Evolutionary conservation across 2,888 invertebrate species (phyloP).

Genomic region (Agonopterix alstromeriana): DNA sequence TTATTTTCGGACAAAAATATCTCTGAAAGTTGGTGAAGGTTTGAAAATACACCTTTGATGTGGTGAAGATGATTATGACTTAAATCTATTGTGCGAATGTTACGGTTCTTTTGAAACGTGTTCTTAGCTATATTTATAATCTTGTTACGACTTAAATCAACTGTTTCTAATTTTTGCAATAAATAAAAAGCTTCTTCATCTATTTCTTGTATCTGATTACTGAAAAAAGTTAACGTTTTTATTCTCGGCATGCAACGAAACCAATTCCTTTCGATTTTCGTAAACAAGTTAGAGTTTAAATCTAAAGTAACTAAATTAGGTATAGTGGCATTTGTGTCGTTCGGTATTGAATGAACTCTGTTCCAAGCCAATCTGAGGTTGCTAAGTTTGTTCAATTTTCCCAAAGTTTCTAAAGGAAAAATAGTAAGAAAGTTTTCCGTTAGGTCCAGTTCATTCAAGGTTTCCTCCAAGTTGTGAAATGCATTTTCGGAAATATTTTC

Average conservation of each 20-base stretch:
- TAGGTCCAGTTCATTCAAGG: conserved; percentile 88
- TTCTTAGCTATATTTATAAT: conserved; percentile 84
- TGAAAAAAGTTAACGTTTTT: conserved; percentile 87
- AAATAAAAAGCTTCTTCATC: conserved; percentile 86
- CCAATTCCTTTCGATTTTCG: conserved; percentile 84
- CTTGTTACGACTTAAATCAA: conserved; percentile 93
- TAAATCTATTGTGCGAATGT: conserved; percentile 88
- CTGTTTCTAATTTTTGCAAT: conserved; percentile 84
- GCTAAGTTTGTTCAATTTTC: conserved; percentile 83
- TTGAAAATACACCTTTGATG: conserved; percentile 88
- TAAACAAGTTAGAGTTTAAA: conserved; percentile 90
- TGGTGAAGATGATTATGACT: conserved; percentile 93
- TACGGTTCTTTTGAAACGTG: conserved; percentile 86
- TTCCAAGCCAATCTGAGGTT: conserved; percentile 88
- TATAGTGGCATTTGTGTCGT: conserved; percentile 82
- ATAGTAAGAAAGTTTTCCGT: conserved; percentile 90
- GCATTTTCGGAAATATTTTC: conserved; percentile 89
- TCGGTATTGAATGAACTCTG: conserved; percentile 86
- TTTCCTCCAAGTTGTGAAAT: conserved; percentile 85
- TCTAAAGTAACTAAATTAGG: conserved; percentile 86
- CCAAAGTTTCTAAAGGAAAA: conserved; percentile 88
- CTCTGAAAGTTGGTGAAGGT: conserved; percentile 87
- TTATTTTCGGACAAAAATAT: conserved; percentile 93
- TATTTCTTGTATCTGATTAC: conserved; percentile 87
- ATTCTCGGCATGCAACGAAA: conserved; percentile 88